A percentile compares a stretch with the other conserved stretches of the same genome.
These are phyloP conservation scores for Oncorhynchus masou DNA, from an alignment of 2,113 vertebrate species.

Conservation along the genomic window DNA sequence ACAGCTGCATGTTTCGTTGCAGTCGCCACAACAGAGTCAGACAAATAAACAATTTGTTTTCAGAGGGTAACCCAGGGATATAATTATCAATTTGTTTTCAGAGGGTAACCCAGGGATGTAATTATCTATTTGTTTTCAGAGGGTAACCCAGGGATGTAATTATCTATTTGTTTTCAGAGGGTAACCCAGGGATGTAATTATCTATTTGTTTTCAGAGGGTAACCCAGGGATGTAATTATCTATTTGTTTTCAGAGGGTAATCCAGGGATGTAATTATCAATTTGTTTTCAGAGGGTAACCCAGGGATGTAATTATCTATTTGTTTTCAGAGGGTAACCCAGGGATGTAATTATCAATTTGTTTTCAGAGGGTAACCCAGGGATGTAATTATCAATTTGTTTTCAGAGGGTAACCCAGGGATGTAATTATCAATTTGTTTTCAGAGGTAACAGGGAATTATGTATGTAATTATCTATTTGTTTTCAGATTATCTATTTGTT, in stretches of 20 bases:
- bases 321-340: not conserved
- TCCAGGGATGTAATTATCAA: not conserved
- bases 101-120: not conserved
- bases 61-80: constrained; percentile 21
- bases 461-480: constrained; percentile 33
- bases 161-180: constrained; percentile 12
- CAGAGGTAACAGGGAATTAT: constrained; percentile 15
- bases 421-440: not conserved
- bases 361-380: constrained; percentile 7
- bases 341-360: not conserved
- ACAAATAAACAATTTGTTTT: not conserved
- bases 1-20: constrained; percentile 26
- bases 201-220: not conserved
- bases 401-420: not conserved
- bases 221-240: constrained; percentile 35
- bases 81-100: constrained; percentile 24
- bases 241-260: constrained; percentile 2
- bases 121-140: too few relatives aligned
- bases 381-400: constrained; percentile 33
- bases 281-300: not conserved
- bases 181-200: too few relatives aligned
- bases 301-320: constrained; percentile 36
- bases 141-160: constrained; percentile 30
- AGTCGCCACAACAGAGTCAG: constrained; percentile 36
- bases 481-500: not conserved